A percentile compares a stretch with the other conserved stretches of the same genome.
These are phyloP conservation scores for Sebastes wilsoni DNA, from an alignment of 2,797 vertebrate species.

Conservation along the genomic window DNA sequence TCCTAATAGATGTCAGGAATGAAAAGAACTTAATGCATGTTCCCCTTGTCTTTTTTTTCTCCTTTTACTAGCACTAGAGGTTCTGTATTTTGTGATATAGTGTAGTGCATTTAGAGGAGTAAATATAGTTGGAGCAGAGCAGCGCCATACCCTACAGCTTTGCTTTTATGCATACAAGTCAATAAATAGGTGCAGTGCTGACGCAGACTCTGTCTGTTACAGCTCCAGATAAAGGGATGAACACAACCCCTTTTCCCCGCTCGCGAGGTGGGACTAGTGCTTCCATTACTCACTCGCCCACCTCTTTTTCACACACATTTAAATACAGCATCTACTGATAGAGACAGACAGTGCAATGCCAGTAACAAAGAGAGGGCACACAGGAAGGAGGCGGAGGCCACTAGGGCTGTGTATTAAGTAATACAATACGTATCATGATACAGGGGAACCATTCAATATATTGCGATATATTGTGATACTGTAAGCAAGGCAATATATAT, in stretches of 20 bases:
- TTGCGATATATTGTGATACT: too few species aligned
- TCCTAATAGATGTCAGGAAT: constrained; percentile 2
- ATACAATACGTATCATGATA: too few species aligned
- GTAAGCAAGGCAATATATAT: too few species aligned
- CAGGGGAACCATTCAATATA: too few species aligned
- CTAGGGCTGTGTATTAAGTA: constrained; percentile 12
- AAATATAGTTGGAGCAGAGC: constrained; percentile 9
- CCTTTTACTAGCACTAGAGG: neutral
- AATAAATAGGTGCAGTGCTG: constrained; percentile 38
- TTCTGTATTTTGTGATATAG: neutral
- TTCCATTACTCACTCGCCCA: constrained; percentile 25
- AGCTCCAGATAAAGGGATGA: constrained; percentile 47
- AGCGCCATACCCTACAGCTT: constrained; percentile 3
- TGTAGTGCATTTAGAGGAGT: neutral
- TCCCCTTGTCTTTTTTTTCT: neutral
- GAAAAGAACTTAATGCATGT: neutral
- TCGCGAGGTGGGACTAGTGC: constrained; percentile 1
- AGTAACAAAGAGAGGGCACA: neutral
- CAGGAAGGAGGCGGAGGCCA: constrained; percentile 7
- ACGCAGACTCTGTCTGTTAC: constrained; percentile 27
- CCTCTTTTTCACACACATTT: constrained; percentile 11
- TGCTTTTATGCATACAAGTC: constrained; percentile 29
- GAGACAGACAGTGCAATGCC: neutral
- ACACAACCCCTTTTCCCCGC: constrained; percentile 3
- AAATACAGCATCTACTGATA: constrained; percentile 7